Evolutionary conservation across 2,797 vertebrate species (phyloP), one percentile per base, ranked within the genome.

Genomic region (Poecilia velifera): DNA sequence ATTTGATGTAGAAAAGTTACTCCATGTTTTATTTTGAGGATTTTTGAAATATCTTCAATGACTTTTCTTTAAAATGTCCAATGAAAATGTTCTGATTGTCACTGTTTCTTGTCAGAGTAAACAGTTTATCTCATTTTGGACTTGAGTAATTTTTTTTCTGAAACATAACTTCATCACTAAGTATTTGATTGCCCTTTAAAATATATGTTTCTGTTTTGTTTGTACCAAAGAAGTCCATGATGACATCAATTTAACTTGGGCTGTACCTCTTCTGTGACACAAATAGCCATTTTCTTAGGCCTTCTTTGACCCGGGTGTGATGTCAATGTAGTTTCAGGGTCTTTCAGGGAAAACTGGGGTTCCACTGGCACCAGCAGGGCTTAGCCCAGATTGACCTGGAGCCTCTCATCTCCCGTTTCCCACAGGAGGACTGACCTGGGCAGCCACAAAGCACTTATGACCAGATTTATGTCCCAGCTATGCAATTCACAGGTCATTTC

Each of bases 381-480:
- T 94, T 93, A 84, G 91, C 82, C 78, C 91, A 85, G 80, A 77
- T 53, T 76, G 89, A 94, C 92, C 90, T 70, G 7, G 5, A 91
- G 93, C 83, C 89, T 86, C 55, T 91, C 91, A 89, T 88, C 91
- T 92, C 80, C 25, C 70, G 79, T 84, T 94, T 95, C 92, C 93
- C 92, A 94, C 90, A 93, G 91, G 87, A 92, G 57, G 74, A 82
- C 84, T 89, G 91, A 92, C 88, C 91, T 83, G 89, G 45, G 41
- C 73, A 43, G 80, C 89, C 84, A 81, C 91, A 89, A 90, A 92
- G 82, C 90, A 87, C 84, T 93, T 89, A 81, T 0, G 14, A 7
- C 83, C 92, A 93, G 92, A 95, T 94, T 93, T 94, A 94, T 90
- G 93, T 81, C 77, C 83, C 43, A 0, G 87, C 80, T 47, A 18